phyloP scores from a whole-genome alignment of 2,113 vertebrate genomes.

The Petrocephalus microphthalmus region DNA sequence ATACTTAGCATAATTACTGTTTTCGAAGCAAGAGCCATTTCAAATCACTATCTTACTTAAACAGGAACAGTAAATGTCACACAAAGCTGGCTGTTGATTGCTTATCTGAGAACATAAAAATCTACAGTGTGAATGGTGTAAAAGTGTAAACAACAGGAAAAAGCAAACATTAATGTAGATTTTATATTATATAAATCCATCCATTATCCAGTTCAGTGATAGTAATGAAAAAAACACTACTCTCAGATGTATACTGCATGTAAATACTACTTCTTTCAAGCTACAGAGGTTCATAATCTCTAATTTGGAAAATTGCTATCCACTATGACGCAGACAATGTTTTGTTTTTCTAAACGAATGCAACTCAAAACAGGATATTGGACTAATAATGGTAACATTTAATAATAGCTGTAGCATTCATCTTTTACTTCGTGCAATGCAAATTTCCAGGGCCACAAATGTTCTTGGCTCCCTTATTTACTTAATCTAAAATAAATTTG shows the following conservation, averaged over 20 bases:
- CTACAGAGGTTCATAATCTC: background rate
- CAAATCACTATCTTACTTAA: background rate
- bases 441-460: background rate
- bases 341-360: background rate
- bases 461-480: background rate
- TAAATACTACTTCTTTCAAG: background rate
- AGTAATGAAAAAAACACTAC: background rate
- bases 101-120: background rate
- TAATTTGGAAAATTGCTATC: background rate
- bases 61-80: background rate
- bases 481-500: conserved; percentile 2
- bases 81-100: background rate
- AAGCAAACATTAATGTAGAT: background rate
- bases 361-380: background rate
- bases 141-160: background rate
- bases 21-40: background rate
- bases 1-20: background rate
- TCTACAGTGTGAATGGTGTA: background rate
- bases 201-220: background rate
- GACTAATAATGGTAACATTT: background rate
- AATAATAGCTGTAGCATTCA: background rate
- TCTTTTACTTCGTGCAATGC: background rate
- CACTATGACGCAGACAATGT: background rate
- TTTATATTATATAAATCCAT: background rate
- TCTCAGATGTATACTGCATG: background rate